Percentiles rank a stretch among this genome's conserved stretches.
Conservation (phyloP, 2,797 vertebrate species). For the Chaenodraco wilsoni region DNA sequence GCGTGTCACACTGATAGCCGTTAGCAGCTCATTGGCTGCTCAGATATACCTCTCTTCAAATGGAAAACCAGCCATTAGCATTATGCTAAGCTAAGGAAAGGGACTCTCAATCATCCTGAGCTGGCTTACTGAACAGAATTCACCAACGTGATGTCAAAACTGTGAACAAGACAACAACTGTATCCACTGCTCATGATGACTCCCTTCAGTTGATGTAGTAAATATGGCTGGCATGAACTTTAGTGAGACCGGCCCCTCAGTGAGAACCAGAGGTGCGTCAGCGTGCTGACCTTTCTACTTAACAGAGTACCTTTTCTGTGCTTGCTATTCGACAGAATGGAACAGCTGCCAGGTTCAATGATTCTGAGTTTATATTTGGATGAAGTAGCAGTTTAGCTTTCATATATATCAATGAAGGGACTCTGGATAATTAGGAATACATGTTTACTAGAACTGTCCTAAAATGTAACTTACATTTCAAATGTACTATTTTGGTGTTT, state of each 20-base stretch:
- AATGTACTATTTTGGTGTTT: no score
- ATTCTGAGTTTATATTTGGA: neutral
- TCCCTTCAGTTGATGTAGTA: neutral
- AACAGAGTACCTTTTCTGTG: neutral
- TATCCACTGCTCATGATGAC: neutral
- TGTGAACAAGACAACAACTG: neutral
- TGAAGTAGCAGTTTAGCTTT: neutral
- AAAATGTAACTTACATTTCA: no score
- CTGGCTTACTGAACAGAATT: neutral
- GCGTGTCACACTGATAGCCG: neutral
- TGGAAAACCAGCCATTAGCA: no score
- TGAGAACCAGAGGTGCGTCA: neutral
- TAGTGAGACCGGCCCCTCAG: constrained; percentile 13
- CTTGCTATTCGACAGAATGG: neutral
- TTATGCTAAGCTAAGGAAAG: neutral
- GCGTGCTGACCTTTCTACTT: neutral
- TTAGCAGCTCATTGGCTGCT: neutral
- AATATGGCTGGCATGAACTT: neutral
- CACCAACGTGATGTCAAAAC: neutral
- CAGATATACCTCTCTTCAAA: no score
- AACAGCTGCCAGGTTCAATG: neutral
- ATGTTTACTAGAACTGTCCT: neutral
- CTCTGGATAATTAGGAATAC: constrained; percentile 3
- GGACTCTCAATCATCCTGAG: neutral
- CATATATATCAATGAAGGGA: neutral